Percentiles rank a stretch among this genome's conserved stretches.
Conservation (phyloP, 2,888 invertebrate species). For the Limnephilus rhombicus region DNA sequence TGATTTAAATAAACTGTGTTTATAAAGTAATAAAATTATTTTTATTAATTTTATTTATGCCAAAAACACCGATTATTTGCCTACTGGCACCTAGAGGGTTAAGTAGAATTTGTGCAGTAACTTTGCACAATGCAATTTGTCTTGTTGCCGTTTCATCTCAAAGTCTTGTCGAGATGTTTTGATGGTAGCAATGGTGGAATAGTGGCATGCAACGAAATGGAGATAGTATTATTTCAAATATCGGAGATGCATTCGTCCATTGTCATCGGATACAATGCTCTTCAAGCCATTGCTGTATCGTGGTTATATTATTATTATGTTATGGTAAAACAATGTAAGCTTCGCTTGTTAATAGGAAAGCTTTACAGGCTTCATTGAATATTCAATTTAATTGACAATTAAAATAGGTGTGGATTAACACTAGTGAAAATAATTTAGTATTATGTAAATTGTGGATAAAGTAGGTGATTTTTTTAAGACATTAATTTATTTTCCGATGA, state of each 20-base stretch:
- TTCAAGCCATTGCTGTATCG: background rate
- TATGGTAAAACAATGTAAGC: background rate
- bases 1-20: too few species aligned
- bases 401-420: background rate
- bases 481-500: too few species aligned
- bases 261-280: slow-evolving; percentile 41
- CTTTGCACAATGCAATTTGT: slow-evolving; percentile 54
- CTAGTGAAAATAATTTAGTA: background rate
- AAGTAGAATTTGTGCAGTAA: slow-evolving; percentile 35
- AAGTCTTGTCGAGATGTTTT: slow-evolving; percentile 33
- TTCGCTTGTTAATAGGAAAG: background rate
- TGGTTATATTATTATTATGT: background rate
- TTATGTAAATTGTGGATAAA: too few species aligned
- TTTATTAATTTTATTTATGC: background rate
- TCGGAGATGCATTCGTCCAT: slow-evolving; percentile 31
- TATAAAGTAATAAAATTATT: too few species aligned
- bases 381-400: background rate
- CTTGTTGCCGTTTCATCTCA: slow-evolving; percentile 48
- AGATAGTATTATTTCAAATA: slow-evolving; percentile 48
- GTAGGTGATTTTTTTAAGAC: too few species aligned
- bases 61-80: background rate
- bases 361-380: background rate
- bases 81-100: background rate
- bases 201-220: slow-evolving; percentile 35
- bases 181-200: slow-evolving; percentile 30